These are phyloP conservation scores for Xenotilapia caudafasciata DNA, from an alignment of 2,113 vertebrate genomes.

Conservation along the genomic window DNA sequence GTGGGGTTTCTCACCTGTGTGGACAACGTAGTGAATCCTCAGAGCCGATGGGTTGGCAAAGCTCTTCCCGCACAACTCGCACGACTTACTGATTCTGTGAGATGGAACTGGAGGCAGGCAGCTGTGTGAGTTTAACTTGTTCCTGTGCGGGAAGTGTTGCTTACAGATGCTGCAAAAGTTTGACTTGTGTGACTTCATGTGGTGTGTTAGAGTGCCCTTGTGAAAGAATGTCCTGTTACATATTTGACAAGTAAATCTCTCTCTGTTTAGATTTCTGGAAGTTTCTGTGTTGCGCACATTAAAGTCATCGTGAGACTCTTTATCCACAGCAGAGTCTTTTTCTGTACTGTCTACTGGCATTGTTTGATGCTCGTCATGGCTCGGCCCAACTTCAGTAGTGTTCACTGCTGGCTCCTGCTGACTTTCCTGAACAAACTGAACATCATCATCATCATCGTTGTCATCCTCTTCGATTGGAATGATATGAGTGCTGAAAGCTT, in stretches of 20 bases:
- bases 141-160: conserved; percentile 27
- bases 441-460: conserved; percentile 8
- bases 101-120: conserved; percentile 1
- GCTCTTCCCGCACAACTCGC: conserved; percentile 53
- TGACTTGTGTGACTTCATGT: conserved; percentile 58
- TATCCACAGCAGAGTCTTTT: not conserved
- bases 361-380: not conserved
- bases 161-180: conserved; percentile 54
- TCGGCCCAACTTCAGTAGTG: not conserved
- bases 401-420: not conserved
- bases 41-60: conserved; percentile 57
- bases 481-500: conserved; percentile 36
- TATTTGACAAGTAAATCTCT: conserved; percentile 36
- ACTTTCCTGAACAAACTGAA: conserved; percentile 38
- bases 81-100: not conserved
- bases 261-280: not conserved
- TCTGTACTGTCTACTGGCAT: not conserved
- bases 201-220: conserved; percentile 48
- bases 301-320: not conserved
- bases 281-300: not conserved
- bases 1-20: conserved; percentile 63
- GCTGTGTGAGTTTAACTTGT: conserved; percentile 36
- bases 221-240: conserved; percentile 49
- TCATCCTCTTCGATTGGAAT: conserved; percentile 56
- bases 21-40: conserved; percentile 54